Evolutionary conservation across 2,113 vertebrate genomes (phyloP).

Genomic region (Forbesichthys papilliferus): DNA sequence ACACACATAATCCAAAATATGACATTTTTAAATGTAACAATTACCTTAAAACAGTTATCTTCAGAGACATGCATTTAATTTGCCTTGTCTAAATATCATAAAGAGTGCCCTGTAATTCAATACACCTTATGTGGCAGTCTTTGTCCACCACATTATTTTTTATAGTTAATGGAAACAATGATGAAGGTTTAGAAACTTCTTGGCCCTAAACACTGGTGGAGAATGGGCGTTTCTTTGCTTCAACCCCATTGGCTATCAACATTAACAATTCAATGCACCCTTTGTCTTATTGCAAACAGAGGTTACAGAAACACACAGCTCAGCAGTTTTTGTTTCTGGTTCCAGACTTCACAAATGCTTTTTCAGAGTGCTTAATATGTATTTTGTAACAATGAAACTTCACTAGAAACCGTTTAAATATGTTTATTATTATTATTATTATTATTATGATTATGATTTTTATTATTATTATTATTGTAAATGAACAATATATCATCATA

Average conservation of each 20-base stretch:
- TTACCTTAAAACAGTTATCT: constrained; percentile 59
- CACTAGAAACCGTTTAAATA: not conserved
- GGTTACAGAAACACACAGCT: constrained; percentile 46
- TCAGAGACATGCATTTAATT: constrained; percentile 63
- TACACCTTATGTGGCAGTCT: constrained; percentile 50
- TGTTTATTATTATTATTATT: no score
- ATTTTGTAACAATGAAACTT: constrained; percentile 41
- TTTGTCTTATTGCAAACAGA: constrained; percentile 53
- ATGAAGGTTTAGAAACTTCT: constrained; percentile 72
- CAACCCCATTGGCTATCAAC: constrained; percentile 49
- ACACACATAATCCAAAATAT: not conserved
- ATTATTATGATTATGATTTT: no score
- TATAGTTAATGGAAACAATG: constrained; percentile 75
- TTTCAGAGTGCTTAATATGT: constrained; percentile 68
- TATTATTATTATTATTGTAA: no score
- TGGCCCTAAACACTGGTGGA: constrained; percentile 37
- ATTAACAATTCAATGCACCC: constrained; percentile 53
- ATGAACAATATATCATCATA: no score
- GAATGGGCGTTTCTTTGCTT: constrained; percentile 35
- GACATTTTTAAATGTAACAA: constrained; percentile 18
- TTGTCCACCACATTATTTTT: constrained; percentile 61
- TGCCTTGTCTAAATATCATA: no score
- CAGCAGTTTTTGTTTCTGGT: constrained; percentile 61
- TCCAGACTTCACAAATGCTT: constrained; percentile 15
- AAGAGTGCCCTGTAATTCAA: constrained; percentile 49